These are phyloP conservation scores for Alcedo quadribrachys DNA, from an alignment of 2,797 vertebrate genomes.

Conservation along the genomic window DNA sequence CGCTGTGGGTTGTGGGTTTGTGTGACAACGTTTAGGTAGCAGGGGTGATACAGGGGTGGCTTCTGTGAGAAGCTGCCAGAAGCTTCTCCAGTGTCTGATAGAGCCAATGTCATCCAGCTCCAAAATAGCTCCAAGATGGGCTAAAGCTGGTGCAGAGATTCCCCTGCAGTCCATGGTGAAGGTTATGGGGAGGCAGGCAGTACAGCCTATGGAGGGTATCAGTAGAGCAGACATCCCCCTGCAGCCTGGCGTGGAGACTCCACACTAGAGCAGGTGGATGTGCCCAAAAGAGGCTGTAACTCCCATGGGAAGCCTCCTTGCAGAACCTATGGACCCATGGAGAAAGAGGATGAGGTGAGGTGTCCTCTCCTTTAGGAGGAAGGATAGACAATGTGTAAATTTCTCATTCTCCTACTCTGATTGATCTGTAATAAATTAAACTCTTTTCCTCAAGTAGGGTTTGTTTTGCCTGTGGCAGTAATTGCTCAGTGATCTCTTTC, in stretches of 20 bases:
- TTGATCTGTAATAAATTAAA: not conserved
- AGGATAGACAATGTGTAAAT: not conserved
- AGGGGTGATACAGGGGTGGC: not conserved
- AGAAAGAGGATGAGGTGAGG: not conserved
- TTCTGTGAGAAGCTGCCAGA: not conserved
- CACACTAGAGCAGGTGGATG: not conserved
- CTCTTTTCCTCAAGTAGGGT: not conserved
- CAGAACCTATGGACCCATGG: not conserved
- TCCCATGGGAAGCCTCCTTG: not conserved
- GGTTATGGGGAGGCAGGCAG: not conserved
- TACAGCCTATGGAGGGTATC: not conserved
- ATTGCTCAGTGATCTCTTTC: not conserved
- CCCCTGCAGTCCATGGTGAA: not conserved
- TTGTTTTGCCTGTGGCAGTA: not conserved
- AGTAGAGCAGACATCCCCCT: not conserved
- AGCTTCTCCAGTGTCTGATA: rapidly evolving
- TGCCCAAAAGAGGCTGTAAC: not conserved
- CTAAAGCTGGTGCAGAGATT: not conserved
- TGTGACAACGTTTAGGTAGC: not conserved
- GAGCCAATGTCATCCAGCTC: not conserved
- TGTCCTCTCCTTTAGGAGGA: not conserved
- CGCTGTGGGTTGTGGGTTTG: not conserved
- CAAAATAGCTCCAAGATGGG: no score
- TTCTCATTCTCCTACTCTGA: not conserved
- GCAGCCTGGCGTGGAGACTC: not conserved